Evolutionary conservation across 2,797 vertebrate species (phyloP), one percentile per base, ranked within the genome.

Genomic region (Falco rusticolus): DNA sequence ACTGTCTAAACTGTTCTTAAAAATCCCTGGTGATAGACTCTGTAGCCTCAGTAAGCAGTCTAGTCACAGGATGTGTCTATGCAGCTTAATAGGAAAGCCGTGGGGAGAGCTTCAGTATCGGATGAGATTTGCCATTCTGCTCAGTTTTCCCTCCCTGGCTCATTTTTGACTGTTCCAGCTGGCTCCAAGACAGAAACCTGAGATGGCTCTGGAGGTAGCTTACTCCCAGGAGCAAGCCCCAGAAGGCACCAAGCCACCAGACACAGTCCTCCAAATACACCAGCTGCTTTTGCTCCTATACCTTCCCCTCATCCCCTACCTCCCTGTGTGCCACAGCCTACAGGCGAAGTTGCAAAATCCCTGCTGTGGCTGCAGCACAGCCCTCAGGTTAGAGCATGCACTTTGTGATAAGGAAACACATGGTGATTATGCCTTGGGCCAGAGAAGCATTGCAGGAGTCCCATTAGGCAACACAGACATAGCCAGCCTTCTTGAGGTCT

Each of bases 81-180:
- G 72, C 4, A 4, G 51, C 47, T 41, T 22, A 56, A 48, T 0
- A 2, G 33, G 63, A 66, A 48, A 34, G 31, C 31, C 39, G 28
- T 10, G 24, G 31, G n/a, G 8, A 63, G 31, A 66, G 26, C 39
- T 43, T 39, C 9, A 53, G 11, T 26, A 37, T 29, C 37, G 41
- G 34, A 41, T 24, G 12, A 0, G 0, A 56, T 37, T 8, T 90
- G 47, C 69, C 2, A 0, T 80, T 71, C 39, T 48, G 31, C 39
- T 68, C 17, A 25, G 0, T 77, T 81, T 77, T 84, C 24, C 34
- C 7, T 64, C 24, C 20, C 13, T 78, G 61, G 10, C n/a, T 66
- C 43, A 22, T 19, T 78, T 83, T 72, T 74, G 43, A 25, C n/a
- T 16, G 3, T 54, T 69, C 39, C 68, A 60, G 16, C 24, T 54